Conservation (phyloP, 2,797 vertebrate species). For the Myotis myotis region DNA sequence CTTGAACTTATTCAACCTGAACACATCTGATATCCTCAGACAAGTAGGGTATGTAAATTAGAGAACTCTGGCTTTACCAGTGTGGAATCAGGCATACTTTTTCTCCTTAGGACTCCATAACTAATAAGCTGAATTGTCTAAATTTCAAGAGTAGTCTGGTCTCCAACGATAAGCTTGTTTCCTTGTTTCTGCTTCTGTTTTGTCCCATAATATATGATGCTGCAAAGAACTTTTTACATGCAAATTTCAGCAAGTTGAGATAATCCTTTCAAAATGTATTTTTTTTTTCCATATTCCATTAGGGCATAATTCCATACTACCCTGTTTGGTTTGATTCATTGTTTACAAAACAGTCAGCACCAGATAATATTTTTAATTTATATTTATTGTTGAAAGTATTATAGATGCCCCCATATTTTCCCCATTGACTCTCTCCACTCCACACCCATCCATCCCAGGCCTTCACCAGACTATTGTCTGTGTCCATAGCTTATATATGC, state of each 20-base stretch:
- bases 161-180: constrained; percentile 9
- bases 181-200: constrained; percentile 27
- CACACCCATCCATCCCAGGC: too few relatives aligned
- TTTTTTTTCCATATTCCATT: constrained; percentile 9
- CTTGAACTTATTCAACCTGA: constrained; percentile 71
- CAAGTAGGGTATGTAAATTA: constrained; percentile 62
- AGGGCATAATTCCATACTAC: not conserved
- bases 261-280: constrained; percentile 10
- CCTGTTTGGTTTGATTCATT: not conserved
- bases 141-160: constrained; percentile 48
- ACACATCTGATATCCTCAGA: constrained; percentile 66
- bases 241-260: constrained; percentile 39
- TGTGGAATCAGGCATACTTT: constrained; percentile 14
- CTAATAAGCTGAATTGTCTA: constrained; percentile 65
- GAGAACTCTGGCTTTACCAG: constrained; percentile 49
- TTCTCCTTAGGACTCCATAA: constrained; percentile 1
- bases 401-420: too few relatives aligned
- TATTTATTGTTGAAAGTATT: too few relatives aligned
- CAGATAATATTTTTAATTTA: not conserved
- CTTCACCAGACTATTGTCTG: too few relatives aligned
- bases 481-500: too few relatives aligned
- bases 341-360: not conserved
- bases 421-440: too few relatives aligned
- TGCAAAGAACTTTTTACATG: not conserved
- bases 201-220: not conserved